Percentiles rank a stretch among this genome's conserved stretches.
These are phyloP conservation scores for Girardinus metallicus DNA, from an alignment of 2,797 vertebrate genomes.

Conservation along the genomic window DNA sequence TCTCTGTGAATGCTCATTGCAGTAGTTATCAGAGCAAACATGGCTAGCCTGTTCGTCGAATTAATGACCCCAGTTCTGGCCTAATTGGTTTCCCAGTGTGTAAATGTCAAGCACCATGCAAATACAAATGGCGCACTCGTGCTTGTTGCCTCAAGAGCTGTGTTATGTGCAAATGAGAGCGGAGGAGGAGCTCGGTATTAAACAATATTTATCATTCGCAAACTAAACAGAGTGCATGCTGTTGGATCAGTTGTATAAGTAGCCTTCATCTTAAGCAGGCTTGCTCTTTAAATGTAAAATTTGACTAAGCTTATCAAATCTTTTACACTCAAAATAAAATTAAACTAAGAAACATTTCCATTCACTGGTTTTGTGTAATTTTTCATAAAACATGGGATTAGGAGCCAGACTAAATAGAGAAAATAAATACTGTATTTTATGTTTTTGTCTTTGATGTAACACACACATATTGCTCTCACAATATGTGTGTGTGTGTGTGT, in stretches of 20 bases:
- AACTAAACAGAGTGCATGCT: not conserved
- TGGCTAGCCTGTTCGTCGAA: constrained; percentile 54
- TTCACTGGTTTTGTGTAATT: not conserved
- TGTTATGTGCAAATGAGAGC: constrained; percentile 57
- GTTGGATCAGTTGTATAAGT: not conserved
- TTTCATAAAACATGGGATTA: not conserved
- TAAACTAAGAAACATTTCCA: not conserved
- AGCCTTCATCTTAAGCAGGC: not conserved
- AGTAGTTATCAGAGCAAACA: constrained; percentile 51
- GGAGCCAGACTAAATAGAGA: not conserved
- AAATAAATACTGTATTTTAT: not conserved
- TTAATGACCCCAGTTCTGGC: constrained; percentile 66
- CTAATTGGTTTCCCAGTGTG: constrained; percentile 76
- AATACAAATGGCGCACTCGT: constrained; percentile 68
- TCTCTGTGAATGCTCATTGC: constrained; percentile 46
- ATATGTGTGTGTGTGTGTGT: not conserved
- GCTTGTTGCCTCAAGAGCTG: constrained; percentile 60
- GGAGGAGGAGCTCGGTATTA: constrained; percentile 36
- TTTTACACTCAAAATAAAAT: not conserved
- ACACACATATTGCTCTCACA: no score
- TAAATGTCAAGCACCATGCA: constrained; percentile 77
- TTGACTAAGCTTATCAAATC: not conserved
- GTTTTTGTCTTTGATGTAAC: not conserved
- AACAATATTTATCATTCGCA: constrained; percentile 27
- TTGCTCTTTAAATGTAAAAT: not conserved